Evolutionary conservation across 2,888 invertebrate species (phyloP).

Genomic region (Diploptera punctata): DNA sequence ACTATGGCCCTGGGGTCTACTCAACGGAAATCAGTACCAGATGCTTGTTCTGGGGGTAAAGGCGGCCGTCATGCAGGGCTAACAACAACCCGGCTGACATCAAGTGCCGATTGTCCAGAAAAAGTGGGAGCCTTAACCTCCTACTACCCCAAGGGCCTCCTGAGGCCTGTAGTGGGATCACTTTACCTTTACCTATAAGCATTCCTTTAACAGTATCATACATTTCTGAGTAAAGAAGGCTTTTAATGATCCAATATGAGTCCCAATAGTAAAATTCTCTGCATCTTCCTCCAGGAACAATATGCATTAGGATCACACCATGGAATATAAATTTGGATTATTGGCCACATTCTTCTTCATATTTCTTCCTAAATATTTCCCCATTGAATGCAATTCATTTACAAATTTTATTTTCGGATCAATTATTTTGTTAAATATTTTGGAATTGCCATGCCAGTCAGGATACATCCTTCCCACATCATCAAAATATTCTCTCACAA

Average conservation of each 20-base stretch:
- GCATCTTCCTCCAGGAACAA: conserved; percentile 85
- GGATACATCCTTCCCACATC: conserved; percentile 73
- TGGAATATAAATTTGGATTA: conserved; percentile 78
- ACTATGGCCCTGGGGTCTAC: too few relatives aligned
- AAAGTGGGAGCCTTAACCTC: too few relatives aligned
- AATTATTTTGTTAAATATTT: too few relatives aligned
- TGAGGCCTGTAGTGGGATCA: too few relatives aligned
- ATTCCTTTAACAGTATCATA: conserved; percentile 73
- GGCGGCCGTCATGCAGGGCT: too few relatives aligned
- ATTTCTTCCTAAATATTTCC: conserved; percentile 78
- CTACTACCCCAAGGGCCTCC: too few relatives aligned
- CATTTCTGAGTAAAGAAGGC: conserved; percentile 85
- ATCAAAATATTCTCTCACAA: conserved; percentile 72
- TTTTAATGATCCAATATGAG: too few relatives aligned
- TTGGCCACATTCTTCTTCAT: conserved; percentile 74
- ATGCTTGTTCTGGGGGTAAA: too few relatives aligned
- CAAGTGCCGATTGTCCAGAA: too few relatives aligned
- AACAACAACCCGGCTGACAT: too few relatives aligned
- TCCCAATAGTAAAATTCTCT: conserved; percentile 82
- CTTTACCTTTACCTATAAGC: too few relatives aligned
- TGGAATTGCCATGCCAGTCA: conserved; percentile 79
- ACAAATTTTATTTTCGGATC: conserved; percentile 80
- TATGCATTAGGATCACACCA: conserved; percentile 86
- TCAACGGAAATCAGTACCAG: too few relatives aligned
- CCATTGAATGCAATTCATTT: conserved; percentile 70